Evolutionary conservation across 2,797 vertebrate genomes (phyloP).

Genomic region (Coendou prehensilis): DNA sequence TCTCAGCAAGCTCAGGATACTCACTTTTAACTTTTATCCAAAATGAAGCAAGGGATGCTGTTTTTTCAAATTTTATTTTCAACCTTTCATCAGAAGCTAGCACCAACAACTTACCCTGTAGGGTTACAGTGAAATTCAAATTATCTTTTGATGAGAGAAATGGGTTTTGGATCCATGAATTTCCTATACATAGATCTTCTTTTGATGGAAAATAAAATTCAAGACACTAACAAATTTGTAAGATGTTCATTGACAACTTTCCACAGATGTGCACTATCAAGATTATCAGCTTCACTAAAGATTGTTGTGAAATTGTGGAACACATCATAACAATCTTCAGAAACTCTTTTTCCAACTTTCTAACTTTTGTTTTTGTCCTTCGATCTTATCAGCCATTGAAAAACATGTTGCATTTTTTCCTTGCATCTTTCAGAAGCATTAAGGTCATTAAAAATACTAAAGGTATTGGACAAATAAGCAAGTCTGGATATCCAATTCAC

Average conservation of each 20-base stretch:
- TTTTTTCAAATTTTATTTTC: conserved; percentile 68
- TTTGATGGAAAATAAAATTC: conserved; percentile 66
- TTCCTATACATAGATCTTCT: conserved; percentile 66
- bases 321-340: conserved; percentile 58
- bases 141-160: conserved; percentile 65
- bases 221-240: conserved; percentile 65
- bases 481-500: conserved; percentile 72
- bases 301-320: conserved; percentile 69
- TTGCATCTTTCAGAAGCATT: conserved; percentile 57
- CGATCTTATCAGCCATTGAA: conserved; percentile 66
- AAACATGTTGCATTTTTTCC: conserved; percentile 70
- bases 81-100: background rate
- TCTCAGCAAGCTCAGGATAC: conserved; percentile 57
- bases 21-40: conserved; percentile 74
- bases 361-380: conserved; percentile 72
- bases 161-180: conserved; percentile 69
- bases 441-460: conserved; percentile 73
- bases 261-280: background rate
- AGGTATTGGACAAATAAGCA: background rate
- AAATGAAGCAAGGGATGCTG: conserved; percentile 71
- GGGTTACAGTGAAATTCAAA: conserved; percentile 45
- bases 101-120: background rate
- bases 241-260: conserved; percentile 67
- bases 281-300: conserved; percentile 29
- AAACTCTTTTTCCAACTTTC: conserved; percentile 62